phyloP scores from a whole-genome alignment of 2,888 invertebrate species.

The Thereva nobilitata region DNA sequence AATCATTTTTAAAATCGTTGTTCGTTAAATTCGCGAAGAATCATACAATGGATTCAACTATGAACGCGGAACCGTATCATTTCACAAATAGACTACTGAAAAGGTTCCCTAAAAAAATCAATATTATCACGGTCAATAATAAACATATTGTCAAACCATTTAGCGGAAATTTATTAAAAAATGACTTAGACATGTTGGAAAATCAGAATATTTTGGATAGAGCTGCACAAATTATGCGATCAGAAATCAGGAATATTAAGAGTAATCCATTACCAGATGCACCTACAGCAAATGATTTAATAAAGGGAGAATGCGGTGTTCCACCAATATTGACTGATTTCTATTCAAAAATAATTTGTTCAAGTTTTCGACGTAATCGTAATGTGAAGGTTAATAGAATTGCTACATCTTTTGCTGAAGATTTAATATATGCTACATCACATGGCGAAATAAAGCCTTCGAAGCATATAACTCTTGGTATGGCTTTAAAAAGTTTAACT shows the following conservation, averaged over 20 bases:
- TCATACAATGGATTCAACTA: neutral
- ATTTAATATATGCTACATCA: constrained; percentile 18
- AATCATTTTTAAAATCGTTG: constrained; percentile 12
- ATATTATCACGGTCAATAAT: neutral
- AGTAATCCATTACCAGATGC: constrained; percentile 13
- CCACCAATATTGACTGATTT: constrained; percentile 13
- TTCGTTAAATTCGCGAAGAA: neutral
- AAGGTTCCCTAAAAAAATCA: constrained; percentile 9
- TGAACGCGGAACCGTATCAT: constrained; percentile 9
- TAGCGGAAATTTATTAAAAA: constrained; percentile 11
- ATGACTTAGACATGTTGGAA: constrained; percentile 13
- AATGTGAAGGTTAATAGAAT: constrained; percentile 3
- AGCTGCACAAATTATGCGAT: constrained; percentile 13
- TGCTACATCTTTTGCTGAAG: constrained; percentile 14
- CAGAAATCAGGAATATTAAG: constrained; percentile 8
- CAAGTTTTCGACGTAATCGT: constrained; percentile 10
- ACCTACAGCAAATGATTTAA: constrained; percentile 8
- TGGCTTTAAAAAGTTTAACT: constrained; percentile 49
- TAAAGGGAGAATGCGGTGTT: constrained; percentile 14
- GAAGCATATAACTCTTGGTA: constrained; percentile 47
- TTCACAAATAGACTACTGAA: constrained; percentile 5
- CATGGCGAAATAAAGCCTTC: constrained; percentile 37
- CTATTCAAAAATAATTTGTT: constrained; percentile 12
- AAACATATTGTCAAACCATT: constrained; percentile 15
- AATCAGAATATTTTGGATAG: constrained; percentile 25